phyloP scores from a whole-genome alignment of 2,797 vertebrate species.

The Coluber constrictor region DNA sequence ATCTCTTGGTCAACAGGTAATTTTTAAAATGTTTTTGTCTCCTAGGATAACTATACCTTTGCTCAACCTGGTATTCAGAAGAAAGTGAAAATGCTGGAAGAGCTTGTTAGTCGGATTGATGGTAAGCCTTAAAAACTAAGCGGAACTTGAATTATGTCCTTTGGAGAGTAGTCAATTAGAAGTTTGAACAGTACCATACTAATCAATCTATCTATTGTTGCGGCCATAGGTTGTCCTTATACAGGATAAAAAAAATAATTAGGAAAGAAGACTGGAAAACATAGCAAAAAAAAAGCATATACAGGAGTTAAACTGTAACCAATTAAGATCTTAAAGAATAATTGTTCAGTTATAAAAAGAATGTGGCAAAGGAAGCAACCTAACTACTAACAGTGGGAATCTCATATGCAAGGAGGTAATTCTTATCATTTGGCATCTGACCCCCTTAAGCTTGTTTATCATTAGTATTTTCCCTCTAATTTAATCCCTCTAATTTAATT shows the following conservation, averaged over 20 bases:
- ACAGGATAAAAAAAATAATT: not conserved
- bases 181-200: not conserved
- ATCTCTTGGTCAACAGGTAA: not conserved
- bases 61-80: conserved; percentile 95
- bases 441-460: not conserved
- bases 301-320: not conserved
- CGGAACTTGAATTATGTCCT: conserved; percentile 13
- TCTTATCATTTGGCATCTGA: not conserved
- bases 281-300: not conserved
- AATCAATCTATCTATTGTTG: not conserved
- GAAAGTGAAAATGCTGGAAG: conserved; percentile 92
- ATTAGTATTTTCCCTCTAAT: not conserved
- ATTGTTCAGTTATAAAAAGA: not conserved
- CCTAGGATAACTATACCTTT: conserved; percentile 92
- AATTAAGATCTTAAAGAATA: not conserved
- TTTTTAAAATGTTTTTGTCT: not conserved
- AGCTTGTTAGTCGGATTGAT: conserved; percentile 93
- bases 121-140: conserved; percentile 75
- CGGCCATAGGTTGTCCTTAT: not conserved
- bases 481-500: not conserved
- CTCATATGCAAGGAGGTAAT: not conserved
- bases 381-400: not conserved
- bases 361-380: not conserved
- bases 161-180: conserved; percentile 34
- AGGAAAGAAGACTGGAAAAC: not conserved